phyloP scores from a whole-genome alignment of 2,113 vertebrate genomes.

The Carassius auratus region DNA sequence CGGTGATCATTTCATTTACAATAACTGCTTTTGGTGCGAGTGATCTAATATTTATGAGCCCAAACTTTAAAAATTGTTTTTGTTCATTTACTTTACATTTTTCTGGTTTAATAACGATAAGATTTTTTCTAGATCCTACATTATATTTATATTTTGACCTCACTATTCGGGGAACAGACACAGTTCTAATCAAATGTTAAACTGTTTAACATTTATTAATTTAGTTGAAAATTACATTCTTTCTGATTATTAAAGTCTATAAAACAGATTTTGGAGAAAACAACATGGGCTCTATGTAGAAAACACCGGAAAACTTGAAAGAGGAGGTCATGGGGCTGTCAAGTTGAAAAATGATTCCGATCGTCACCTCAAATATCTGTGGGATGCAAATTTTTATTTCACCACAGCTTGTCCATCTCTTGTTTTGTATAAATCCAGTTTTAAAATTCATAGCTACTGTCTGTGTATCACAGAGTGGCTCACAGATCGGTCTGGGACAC shows the following conservation, averaged over 20 bases:
- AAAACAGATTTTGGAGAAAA: neutral
- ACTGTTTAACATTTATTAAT: neutral
- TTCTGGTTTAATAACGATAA: too few relatives aligned
- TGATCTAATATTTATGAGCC: too few relatives aligned
- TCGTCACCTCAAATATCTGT: neutral
- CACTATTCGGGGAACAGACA: too few relatives aligned
- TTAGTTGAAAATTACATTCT: neutral
- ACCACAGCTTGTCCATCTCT: neutral
- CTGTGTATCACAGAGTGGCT: neutral
- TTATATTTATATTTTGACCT: too few relatives aligned
- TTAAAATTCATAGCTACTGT: constrained; percentile 14
- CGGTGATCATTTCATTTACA: too few relatives aligned
- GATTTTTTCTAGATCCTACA: too few relatives aligned
- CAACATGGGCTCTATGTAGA: neutral
- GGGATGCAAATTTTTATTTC: neutral
- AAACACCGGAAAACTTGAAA: neutral
- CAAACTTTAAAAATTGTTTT: too few relatives aligned
- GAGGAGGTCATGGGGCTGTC: neutral
- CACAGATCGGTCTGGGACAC: constrained; percentile 2
- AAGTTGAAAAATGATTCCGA: constrained; percentile 26
- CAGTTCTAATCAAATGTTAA: neutral
- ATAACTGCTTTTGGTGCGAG: too few relatives aligned
- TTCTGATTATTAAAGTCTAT: neutral
- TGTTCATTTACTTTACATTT: too few relatives aligned
- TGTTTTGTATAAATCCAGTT: constrained; percentile 22